Evolutionary conservation across 1,140 invertebrate genomes (phyloP).

Genomic region (Eufriesea mexicana): DNA sequence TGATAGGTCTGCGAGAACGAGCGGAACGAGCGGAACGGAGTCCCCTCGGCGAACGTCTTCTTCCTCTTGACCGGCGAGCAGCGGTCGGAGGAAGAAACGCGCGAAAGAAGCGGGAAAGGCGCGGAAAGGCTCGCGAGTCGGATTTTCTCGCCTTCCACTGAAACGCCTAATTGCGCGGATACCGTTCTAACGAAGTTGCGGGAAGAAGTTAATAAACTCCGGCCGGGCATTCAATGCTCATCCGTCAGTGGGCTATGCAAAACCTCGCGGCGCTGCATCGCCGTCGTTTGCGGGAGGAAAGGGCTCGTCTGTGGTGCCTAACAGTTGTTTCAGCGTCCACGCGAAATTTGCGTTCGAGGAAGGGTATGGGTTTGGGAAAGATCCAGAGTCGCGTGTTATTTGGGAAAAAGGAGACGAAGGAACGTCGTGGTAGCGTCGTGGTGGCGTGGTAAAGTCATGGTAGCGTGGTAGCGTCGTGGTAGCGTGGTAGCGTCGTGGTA

Average conservation of each 20-base stretch:
- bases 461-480: no score
- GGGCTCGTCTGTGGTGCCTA: not conserved
- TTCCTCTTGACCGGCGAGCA: not conserved
- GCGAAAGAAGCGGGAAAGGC: not conserved
- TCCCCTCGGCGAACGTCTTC: not conserved
- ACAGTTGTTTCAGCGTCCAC: no score
- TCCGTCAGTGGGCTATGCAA: conserved; percentile 23
- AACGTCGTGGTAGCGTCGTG: no score
- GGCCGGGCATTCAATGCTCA: conserved; percentile 28
- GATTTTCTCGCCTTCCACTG: conserved; percentile 47
- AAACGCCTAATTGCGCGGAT: conserved; percentile 53
- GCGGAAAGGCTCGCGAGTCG: conserved; percentile 31
- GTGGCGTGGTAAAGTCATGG: no score
- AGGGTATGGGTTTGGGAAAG: no score
- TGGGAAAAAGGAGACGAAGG: no score
- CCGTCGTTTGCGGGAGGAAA: not conserved
- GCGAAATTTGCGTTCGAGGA: no score
- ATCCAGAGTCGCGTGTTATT: no score
- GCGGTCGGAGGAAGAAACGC: conserved; percentile 16
- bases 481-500: no score
- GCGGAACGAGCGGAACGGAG: not conserved
- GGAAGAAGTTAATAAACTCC: conserved; percentile 52
- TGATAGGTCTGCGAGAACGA: not conserved
- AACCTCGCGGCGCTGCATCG: not conserved
- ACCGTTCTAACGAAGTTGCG: conserved; percentile 62